These are phyloP conservation scores for Barbus barbus DNA, from an alignment of 2,113 vertebrate genomes.

Conservation along the genomic window DNA sequence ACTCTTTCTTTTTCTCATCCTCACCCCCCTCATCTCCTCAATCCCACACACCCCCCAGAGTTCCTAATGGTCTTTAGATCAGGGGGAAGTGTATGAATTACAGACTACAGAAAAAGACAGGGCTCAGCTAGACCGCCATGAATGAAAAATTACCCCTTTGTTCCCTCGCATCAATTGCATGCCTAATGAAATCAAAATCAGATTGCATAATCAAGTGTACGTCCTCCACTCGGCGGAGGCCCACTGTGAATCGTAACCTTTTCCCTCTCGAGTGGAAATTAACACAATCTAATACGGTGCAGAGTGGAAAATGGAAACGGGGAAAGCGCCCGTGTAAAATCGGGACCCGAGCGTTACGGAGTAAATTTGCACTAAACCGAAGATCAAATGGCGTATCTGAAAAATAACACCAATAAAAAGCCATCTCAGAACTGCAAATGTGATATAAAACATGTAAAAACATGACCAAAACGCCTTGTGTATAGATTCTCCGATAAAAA, in stretches of 20 bases:
- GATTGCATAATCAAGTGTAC: slow-evolving; percentile 80
- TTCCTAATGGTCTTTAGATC: slow-evolving; percentile 79
- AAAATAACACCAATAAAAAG: not conserved
- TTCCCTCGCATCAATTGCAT: slow-evolving; percentile 82
- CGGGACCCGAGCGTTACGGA: not conserved
- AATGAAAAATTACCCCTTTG: slow-evolving; percentile 85
- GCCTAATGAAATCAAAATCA: slow-evolving; percentile 86
- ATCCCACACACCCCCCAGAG: slow-evolving; percentile 64
- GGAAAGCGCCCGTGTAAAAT: not conserved
- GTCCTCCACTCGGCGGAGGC: slow-evolving; percentile 73
- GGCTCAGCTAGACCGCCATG: slow-evolving; percentile 75
- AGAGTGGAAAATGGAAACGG: slow-evolving; percentile 58
- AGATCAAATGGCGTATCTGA: not conserved
- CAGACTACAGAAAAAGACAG: slow-evolving; percentile 74
- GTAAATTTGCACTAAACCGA: not conserved
- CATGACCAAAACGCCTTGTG: not conserved
- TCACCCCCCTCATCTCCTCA: slow-evolving; percentile 50
- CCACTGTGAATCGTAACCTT: slow-evolving; percentile 78
- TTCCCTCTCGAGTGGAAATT: slow-evolving; percentile 75
- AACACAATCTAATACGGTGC: slow-evolving; percentile 71
- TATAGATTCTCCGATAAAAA: not conserved
- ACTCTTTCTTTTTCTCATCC: slow-evolving; percentile 54
- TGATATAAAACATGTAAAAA: not conserved
- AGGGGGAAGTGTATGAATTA: slow-evolving; percentile 76
- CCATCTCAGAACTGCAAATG: too few species aligned